Percentiles rank a stretch among this genome's conserved stretches.
Conservation (phyloP, 2,113 vertebrate genomes). For the Malurus melanocephalus region DNA sequence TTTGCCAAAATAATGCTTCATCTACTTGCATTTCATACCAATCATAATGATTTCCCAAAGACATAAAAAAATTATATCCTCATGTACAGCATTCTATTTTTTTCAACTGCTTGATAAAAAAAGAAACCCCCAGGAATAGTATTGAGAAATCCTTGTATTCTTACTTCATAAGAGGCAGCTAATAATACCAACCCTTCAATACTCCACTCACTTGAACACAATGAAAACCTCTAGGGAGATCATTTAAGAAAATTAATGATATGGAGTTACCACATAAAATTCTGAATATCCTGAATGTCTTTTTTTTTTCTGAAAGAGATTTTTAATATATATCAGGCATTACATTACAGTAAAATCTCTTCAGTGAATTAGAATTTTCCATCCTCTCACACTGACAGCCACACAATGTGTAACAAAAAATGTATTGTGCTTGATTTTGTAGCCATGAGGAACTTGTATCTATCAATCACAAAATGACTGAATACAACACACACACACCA, state of each 20-base stretch:
- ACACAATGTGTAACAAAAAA: slow-evolving; percentile 1
- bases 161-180: neutral
- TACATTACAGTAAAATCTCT: slow-evolving; percentile 7
- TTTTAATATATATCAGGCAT: neutral
- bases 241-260: slow-evolving; percentile 14
- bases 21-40: neutral
- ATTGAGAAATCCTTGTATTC: neutral
- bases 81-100: neutral
- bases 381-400: neutral
- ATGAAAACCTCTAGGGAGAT: neutral
- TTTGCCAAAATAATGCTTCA: neutral
- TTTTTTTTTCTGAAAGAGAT: neutral
- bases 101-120: neutral
- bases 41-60: neutral
- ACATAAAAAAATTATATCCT: neutral
- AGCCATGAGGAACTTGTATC: slow-evolving; percentile 21
- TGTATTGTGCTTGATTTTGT: slow-evolving; percentile 21
- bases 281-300: neutral
- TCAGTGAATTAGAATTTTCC: slow-evolving; percentile 24
- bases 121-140: neutral
- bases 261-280: neutral
- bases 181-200: neutral
- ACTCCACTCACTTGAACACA: neutral
- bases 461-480: slow-evolving; percentile 37
- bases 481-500: slow-evolving; percentile 4